Evolutionary conservation across 2,113 vertebrate genomes (phyloP), one percentile per base, ranked within the genome.

Genomic region (Beaufortia kweichowensis): DNA sequence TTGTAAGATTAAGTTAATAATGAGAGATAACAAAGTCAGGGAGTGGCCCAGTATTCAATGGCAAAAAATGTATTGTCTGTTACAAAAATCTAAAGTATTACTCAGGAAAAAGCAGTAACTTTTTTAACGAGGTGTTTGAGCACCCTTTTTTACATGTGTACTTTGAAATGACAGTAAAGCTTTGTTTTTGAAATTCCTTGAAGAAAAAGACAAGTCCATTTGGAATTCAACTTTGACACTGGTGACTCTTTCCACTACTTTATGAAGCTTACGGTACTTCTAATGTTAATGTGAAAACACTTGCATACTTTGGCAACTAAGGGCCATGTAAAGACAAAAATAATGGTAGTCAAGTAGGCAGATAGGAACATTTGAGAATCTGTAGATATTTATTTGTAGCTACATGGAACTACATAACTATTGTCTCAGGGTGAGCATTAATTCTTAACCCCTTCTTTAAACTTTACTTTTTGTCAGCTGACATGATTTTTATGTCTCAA

Each of bases 101-200:
- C 96, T 98, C 96, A 98, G 96, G 96, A 97, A 98, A 94, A 94
- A 92, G 92, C 90, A 92, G 94, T 93, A 92, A 91, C 93, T 55
- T 65, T 76, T 93, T 94, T 90, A 72, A 59, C 8, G 3, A 26
- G 69, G 53, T 59, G 55, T 9, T 26, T 5, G 33, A 14, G 9
- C 33, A 14, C 17, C 14, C 33, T 60, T 93, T 95, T 89, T 94
- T 93, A 93, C 87, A 86, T 90, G 92, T 94, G 91, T 93, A 93
- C 86, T 89, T 86, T 90, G 75, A 87, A 84, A 90, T 87, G 87
- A 89, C 90, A 91, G 85, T 89, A 79, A 83, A 90, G 89, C 87
- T 92, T 92, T 94, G 88, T 87, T 86, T 84, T 82, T 87, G 84
- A 83, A 89, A 82, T 89, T 89, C 57, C 71, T 90, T 88, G 50